Evolutionary conservation across 1,140 invertebrate genomes (phyloP).

Genomic region (Pseudobourletiella spinata): DNA sequence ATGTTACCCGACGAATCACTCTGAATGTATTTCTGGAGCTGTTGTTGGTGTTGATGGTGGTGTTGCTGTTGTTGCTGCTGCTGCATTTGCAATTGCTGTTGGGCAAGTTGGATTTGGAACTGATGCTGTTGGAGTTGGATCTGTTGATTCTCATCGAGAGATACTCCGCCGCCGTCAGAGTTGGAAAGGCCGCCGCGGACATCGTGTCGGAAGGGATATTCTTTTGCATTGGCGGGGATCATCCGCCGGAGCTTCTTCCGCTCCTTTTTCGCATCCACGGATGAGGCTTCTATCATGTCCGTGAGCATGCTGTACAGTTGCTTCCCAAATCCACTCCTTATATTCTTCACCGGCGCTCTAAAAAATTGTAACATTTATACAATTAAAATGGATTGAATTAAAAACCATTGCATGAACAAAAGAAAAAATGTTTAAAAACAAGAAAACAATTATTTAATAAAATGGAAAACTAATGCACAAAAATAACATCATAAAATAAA

Average conservation of each 20-base stretch:
- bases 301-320: neutral
- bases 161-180: neutral
- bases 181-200: too few relatives aligned
- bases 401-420: neutral
- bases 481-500: too few relatives aligned
- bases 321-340: conserved; percentile 1
- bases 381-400: neutral
- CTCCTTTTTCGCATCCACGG: conserved; percentile 1
- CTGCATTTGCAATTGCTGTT: neutral
- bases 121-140: neutral
- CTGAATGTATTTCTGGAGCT: neutral
- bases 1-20: neutral
- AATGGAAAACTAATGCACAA: too few relatives aligned
- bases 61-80: neutral
- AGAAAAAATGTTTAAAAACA: too few relatives aligned
- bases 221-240: conserved; percentile 1
- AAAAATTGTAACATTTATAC: neutral
- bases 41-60: neutral
- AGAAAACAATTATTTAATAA: neutral
- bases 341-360: conserved; percentile 1
- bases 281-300: conserved; percentile 4
- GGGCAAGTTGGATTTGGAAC: neutral
- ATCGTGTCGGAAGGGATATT: neutral
- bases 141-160: neutral
- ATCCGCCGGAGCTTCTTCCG: conserved; percentile 1